These are phyloP conservation scores for Ochropleura leucogaster DNA, from an alignment of 2,888 invertebrate species.

Conservation along the genomic window DNA sequence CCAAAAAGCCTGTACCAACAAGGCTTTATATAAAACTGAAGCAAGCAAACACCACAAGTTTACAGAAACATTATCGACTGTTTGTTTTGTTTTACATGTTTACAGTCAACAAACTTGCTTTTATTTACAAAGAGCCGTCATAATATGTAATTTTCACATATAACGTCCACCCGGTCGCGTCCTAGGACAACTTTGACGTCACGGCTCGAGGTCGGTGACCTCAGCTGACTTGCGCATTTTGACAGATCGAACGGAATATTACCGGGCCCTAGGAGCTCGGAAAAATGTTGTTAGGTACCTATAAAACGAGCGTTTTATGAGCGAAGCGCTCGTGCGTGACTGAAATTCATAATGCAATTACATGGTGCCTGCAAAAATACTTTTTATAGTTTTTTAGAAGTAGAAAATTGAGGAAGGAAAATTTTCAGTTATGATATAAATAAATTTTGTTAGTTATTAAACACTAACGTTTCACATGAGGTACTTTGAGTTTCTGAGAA, in stretches of 20 bases:
- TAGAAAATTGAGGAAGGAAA: not conserved
- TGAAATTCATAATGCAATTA: conserved; percentile 45
- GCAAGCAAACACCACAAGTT: conserved; percentile 36
- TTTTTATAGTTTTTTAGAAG: conserved; percentile 18
- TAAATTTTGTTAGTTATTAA: not conserved
- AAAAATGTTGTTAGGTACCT: conserved; percentile 27
- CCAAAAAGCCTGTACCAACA: conserved; percentile 8
- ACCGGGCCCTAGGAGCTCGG: conserved; percentile 50
- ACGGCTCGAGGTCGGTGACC: conserved; percentile 62
- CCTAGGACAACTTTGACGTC: conserved; percentile 69
- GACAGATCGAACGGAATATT: conserved; percentile 66
- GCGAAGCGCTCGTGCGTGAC: conserved; percentile 35
- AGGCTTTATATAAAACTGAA: conserved; percentile 34
- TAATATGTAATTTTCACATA: conserved; percentile 43
- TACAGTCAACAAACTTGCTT: conserved; percentile 35
- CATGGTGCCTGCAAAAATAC: conserved; percentile 13
- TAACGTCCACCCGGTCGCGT: conserved; percentile 41
- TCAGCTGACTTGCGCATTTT: conserved; percentile 69
- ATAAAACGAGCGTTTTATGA: conserved; percentile 36
- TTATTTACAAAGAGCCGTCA: conserved; percentile 44
- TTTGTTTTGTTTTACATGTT: conserved; percentile 22
- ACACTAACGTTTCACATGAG: not conserved
- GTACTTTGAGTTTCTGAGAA: no score
- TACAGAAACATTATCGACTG: conserved; percentile 17
- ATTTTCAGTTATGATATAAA: conserved; percentile 17